Base-by-base conservation (phyloP, 2,113 vertebrate species). In the Cinclus cinclus region DNA sequence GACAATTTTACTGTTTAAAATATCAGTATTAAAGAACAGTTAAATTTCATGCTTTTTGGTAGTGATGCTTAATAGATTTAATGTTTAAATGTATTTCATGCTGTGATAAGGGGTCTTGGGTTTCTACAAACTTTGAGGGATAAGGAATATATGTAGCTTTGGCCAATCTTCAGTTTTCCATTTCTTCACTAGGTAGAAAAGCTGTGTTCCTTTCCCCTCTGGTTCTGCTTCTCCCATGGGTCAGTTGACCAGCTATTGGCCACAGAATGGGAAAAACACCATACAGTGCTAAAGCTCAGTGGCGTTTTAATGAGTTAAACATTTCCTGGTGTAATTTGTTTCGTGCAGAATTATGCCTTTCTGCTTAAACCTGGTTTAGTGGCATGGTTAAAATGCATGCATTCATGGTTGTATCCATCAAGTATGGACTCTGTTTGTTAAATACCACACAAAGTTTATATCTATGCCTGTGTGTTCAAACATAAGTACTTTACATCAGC, bases 11-110 rank as follows among this genome's bases (percentile, higher is more conserved):
- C 21, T 55, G 5, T 67, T 50, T 31, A 59, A 92, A 89, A 55
- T 73, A 56, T 6, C 24, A 49, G 4, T 65, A 70, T 75, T 41
- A 69, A 82, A 78, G 20, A 63, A 19, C 11, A 46, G 60, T 70
- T 81, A 63, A 9, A 56, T 71, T 56, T 81, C 13, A 24, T 75
- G 19, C 3, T 58, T 92, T 91, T 69, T 64, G 25, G 8, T 82
- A 37, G 23, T 31, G 7, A 3, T 9, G 3, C 52, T 67, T 69
- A 65, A 44, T 59, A 37, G 0, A 0, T 67, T 17, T 67, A 46
- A 62, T 68, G 35, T 9, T 60, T 82, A 41, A 25, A 41, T 62
- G 6, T 74, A 75, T 65, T 91, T 84, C 76, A 33, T 77, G 20
- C 19, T 60, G 44, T 68, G 59, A 39, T 79, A 79, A 65, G 27